Evolutionary conservation across 2,797 vertebrate genomes (phyloP).

Genomic region (Labroides dimidiatus): DNA sequence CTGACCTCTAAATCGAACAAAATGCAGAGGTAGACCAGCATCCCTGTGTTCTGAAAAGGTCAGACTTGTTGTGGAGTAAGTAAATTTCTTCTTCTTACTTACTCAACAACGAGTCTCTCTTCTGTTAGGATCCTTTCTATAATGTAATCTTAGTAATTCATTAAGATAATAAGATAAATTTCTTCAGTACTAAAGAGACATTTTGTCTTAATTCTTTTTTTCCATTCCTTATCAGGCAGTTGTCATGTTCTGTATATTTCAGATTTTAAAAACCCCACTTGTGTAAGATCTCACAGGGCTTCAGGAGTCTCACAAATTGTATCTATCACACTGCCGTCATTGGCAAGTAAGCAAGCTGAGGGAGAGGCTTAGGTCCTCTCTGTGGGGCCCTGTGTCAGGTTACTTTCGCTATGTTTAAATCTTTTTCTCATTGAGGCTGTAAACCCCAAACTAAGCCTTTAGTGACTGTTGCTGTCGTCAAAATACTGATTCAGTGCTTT

Average conservation of each 20-base stretch:
- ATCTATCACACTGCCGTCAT: too few species aligned
- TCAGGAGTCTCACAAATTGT: too few species aligned
- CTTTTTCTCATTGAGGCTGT: neutral
- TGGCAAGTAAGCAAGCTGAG: neutral
- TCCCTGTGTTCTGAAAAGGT: too few species aligned
- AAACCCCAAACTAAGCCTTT: neutral
- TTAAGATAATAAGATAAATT: too few species aligned
- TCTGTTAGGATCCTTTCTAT: too few species aligned
- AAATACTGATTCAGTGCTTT: neutral
- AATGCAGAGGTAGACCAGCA: too few species aligned
- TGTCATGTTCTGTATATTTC: neutral
- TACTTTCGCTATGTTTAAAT: slow-evolving; percentile 1
- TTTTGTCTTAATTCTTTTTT: too few species aligned
- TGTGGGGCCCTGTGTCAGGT: slow-evolving; percentile 4
- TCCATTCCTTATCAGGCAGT: neutral
- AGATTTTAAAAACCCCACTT: neutral
- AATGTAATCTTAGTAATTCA: too few species aligned
- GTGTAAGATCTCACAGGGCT: neutral
- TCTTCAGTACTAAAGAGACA: neutral
- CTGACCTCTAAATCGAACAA: too few species aligned
- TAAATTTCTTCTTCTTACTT: too few species aligned
- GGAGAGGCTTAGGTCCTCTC: neutral
- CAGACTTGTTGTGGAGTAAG: too few species aligned
- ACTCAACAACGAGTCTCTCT: too few species aligned
- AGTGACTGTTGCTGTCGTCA: neutral